Base-by-base conservation (phyloP, 2,888 invertebrate genomes). In the Bellardia bayeri region DNA sequence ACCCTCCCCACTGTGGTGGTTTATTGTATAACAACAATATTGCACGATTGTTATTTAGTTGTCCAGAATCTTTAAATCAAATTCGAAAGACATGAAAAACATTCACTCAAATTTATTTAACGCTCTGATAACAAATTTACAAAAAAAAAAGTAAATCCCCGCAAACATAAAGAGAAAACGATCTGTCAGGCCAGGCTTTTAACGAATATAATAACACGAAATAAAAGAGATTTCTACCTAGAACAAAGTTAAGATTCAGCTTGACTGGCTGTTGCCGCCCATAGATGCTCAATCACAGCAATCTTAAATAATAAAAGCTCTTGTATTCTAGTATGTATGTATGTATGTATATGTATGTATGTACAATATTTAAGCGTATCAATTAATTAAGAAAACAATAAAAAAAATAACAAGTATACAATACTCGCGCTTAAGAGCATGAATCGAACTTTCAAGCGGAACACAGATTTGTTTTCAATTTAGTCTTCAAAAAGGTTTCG, bases 401-500 rank as follows among this genome's bases (percentile, higher is more conserved):
- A 82, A 82, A 9, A 58, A 33, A 58, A 49, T 16, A 49, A 30
- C 66, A 82, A 64, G 56, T 74, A 66, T 42, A 23, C 9, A 71
- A 5, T 40, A 64, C 63, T 54, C 33, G 14, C n/a, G 37, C 63
- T 13, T 30, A 7, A 30, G 49, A 81, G 64, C 42, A 37, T 56
- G n/a, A 72, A 42, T 68, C 9, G 13, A 56, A 40, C 33, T 82
- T 58, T 82, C 49, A 74, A 82, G 66, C 74, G 45, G 23, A 82
- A 56, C 40, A 30, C 4, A n/a, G 51, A 82, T 51, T 37, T 75
- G 30, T 45, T 61, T 16, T 23, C 3, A 16, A 64, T 56, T 83
- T n/a, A 84, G 84, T 84, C 37, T 58, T 49, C 3, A 58, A 72
- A 40, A n/a, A 61, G 79, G 61, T 66, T 79, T 51, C 40, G 58